Percentiles rank a stretch among this genome's conserved stretches.
Evolutionary conservation across 2,888 invertebrate species (phyloP).

Genomic region (Aelia acuminata): DNA sequence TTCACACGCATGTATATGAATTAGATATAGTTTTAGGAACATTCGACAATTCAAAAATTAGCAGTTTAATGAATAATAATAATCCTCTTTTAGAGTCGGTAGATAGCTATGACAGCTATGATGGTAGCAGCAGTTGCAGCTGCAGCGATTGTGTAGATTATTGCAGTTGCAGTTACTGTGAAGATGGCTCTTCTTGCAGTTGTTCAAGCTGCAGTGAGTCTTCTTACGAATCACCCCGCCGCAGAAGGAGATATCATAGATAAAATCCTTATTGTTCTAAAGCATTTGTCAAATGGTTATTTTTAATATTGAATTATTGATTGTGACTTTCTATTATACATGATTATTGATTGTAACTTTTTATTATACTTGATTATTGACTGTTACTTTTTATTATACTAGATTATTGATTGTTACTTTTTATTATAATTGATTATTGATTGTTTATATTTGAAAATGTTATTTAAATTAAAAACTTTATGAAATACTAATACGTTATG

Average conservation of each 20-base stretch:
- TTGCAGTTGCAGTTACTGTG: not conserved
- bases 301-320: not conserved
- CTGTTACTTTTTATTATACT: not conserved
- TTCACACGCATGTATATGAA: no score
- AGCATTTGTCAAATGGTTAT: not conserved
- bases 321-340: no score
- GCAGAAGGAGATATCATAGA: not conserved
- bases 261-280: not conserved
- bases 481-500: not conserved
- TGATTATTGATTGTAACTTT: not conserved
- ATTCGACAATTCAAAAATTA: no score
- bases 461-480: not conserved
- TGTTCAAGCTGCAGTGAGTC: not conserved
- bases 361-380: not conserved
- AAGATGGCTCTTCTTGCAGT: not conserved
- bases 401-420: no score
- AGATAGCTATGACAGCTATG: not conserved
- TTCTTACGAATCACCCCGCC: not conserved
- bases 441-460: no score
- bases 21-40: no score
- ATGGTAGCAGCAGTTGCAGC: not conserved
- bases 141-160: not conserved
- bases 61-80: no score
- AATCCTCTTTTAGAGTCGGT: not conserved
- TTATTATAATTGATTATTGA: not conserved